Conservation (phyloP, 1,140 invertebrate genomes). For the Bombus difficillimus region DNA sequence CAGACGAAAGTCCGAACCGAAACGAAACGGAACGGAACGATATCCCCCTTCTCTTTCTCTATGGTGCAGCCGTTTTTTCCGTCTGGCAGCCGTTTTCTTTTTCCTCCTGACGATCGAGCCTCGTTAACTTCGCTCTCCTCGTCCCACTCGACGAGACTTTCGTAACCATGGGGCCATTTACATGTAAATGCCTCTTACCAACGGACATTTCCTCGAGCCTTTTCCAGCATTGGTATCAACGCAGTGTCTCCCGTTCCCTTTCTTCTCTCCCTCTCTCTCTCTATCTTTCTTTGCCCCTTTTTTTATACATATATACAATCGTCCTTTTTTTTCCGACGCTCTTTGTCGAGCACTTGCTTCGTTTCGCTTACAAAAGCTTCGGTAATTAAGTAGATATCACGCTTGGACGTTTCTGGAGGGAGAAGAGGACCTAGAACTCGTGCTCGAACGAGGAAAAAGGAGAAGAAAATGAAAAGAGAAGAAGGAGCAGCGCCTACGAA, state of each 20-base stretch:
- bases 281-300: background rate
- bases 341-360: conserved; percentile 50
- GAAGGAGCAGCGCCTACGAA: background rate
- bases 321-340: background rate
- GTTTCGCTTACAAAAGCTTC: conserved; percentile 68
- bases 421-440: conserved; percentile 2
- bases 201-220: conserved; percentile 64
- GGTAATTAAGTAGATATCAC: conserved; percentile 69
- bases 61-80: conserved; percentile 39
- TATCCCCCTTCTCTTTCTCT: conserved; percentile 29
- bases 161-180: conserved; percentile 66
- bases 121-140: conserved; percentile 61
- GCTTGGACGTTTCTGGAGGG: conserved; percentile 49
- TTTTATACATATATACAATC: conserved; percentile 1
- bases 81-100: conserved; percentile 52
- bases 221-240: conserved; percentile 60
- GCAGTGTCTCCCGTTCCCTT: conserved; percentile 36
- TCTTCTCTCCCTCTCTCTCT: background rate
- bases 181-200: conserved; percentile 69
- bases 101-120: conserved; percentile 62
- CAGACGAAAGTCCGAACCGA: conserved; percentile 56
- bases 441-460: background rate
- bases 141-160: conserved; percentile 55
- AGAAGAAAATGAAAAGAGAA: too few species aligned
- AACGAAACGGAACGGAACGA: conserved; percentile 35